Evolutionary conservation across 2,797 vertebrate genomes (phyloP), one percentile per base, ranked within the genome.

Genomic region (Rachycentron canadum): DNA sequence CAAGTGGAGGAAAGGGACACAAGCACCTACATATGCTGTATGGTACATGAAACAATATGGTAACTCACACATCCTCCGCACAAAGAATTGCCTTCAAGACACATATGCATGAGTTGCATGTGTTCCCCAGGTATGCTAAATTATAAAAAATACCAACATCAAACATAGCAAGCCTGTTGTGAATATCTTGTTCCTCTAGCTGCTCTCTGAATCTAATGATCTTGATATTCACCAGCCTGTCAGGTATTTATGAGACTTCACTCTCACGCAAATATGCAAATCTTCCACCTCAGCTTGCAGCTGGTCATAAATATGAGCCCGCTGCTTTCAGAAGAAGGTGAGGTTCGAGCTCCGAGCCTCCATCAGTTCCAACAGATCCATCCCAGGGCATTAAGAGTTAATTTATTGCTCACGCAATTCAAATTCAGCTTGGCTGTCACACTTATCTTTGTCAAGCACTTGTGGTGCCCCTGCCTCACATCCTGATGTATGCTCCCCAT

Each of bases 401-500:
- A 93, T 92, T 93, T 82, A 91, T 87, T 4, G 66, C 76, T 66
- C 30, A 2, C 14, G 56, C 69, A 55, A 83, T 80, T 90, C 78
- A 74, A 43, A 89, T 84, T 80, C 82, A 52, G 79, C 78, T 34
- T 1, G 9, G 71, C 85, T 81, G 86, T 90, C 89, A 82, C 84
- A 85, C 89, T 86, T 66, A 71, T 92, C 90, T 91, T 53, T 80
- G 91, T 90, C 92, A 85, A 34, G 68, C 36, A 36, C 47, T 61
- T 0, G 50, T 34, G 58, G 61, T 40, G 55, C 53, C 36, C 57
- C 77, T 25, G 71, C 66, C 84, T 76, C 81, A 11, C 34, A 1
- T 57, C 73, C 73, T 91, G 87, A 94, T 89, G 83, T 83, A 87
- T 79, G 87, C 73, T 55, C 76, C 86, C 88, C 74, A 81, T 92